Evolutionary conservation across 2,888 invertebrate species (phyloP), one percentile per base, ranked within the genome.

Genomic region (Antheraea yamamai): DNA sequence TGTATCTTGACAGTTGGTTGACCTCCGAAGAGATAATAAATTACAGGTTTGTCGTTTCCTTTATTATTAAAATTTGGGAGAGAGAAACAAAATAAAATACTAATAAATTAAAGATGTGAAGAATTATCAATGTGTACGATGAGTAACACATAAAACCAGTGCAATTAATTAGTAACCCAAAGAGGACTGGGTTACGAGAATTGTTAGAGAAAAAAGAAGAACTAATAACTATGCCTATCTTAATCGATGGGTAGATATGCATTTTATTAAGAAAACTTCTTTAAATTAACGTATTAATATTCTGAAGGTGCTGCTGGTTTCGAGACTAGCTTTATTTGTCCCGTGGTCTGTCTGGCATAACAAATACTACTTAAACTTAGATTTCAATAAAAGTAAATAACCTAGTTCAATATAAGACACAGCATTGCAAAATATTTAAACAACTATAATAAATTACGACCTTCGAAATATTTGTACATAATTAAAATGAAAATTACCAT

Each of bases 401-500:
- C 30, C 30, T 52, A 70, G 18, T 51, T 55, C 26, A 51, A 26
- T 72, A 51, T 14, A 52, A 72, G 26, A 26, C 47, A 55, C 4
- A 52, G 52, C 12, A 26, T 70, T 70, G 72, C 52, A 51, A 47
- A 72, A 72, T 61, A 39, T 20, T 68, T 35, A 18, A 68, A 4
- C 68, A 68, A 35, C 16, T 68, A 10, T 70, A 66, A 66, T 66
- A 74, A 35, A 52, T 47, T 20, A n/a, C 79, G 77, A 79, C 79
- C 76, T 81, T 82, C 77, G 76, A 30, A 72, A 73, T 73, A 77
- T 77, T 72, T 77, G 76, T 26, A 4, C 64, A 66, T 77, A 80
- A 78, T 80, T 76, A 76, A 76, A 79, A 77, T 78, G 20, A 64
- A 79, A 77, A 80, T 80, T 81, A 77, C 74, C 79, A 80, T 81